A percentile compares a stretch with the other conserved stretches of the same genome.
These are phyloP conservation scores for Glossophaga mutica DNA, from an alignment of 2,797 vertebrate species.

Conservation along the genomic window DNA sequence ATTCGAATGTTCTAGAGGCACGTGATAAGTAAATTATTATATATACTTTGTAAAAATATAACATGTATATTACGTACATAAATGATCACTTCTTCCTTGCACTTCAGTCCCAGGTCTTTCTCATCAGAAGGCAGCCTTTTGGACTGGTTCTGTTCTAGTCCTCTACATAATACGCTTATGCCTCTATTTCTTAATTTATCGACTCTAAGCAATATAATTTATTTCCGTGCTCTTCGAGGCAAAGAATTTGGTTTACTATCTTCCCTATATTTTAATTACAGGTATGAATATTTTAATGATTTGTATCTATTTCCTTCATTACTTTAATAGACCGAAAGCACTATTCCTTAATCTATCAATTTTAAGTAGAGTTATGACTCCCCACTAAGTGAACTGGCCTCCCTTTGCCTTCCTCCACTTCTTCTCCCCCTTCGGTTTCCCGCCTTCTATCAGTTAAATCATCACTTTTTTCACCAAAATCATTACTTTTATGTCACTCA, in stretches of 20 bases:
- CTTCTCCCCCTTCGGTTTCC: neutral
- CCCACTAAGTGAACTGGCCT: neutral
- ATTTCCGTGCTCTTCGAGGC: neutral
- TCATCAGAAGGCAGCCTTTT: neutral
- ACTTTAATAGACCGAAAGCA: neutral
- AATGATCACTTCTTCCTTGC: neutral
- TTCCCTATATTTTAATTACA: constrained; percentile 2
- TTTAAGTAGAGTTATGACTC: neutral
- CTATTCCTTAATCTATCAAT: neutral
- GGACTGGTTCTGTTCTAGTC: constrained; percentile 3
- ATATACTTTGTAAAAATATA: neutral
- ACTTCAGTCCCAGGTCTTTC: neutral
- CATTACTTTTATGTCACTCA: neutral
- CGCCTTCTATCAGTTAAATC: neutral
- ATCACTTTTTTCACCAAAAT: neutral
- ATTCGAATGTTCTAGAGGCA: neutral
- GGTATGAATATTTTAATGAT: neutral
- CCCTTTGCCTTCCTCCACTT: neutral
- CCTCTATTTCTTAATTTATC: neutral
- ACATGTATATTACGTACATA: neutral
- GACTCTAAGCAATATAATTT: neutral
- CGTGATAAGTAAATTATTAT: neutral
- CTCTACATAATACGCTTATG: neutral
- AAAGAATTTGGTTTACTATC: neutral
- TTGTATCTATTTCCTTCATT: neutral